These are phyloP conservation scores for Glaucopsyche alexis DNA, from an alignment of 2,888 invertebrate species.

Conservation along the genomic window DNA sequence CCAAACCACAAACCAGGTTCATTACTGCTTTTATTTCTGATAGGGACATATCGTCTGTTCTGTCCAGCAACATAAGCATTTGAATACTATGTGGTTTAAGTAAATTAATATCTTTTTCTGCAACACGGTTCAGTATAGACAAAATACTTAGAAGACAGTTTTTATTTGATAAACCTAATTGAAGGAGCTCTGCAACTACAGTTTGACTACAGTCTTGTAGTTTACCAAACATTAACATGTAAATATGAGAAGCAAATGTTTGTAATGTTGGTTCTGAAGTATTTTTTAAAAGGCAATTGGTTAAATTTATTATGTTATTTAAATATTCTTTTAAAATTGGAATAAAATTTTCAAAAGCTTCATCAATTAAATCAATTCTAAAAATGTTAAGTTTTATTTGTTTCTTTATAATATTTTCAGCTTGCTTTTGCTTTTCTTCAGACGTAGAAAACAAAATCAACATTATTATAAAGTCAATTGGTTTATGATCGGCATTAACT, in stretches of 20 bases:
- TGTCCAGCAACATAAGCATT: constrained; percentile 85
- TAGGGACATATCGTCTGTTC: constrained; percentile 85
- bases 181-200: constrained; percentile 65
- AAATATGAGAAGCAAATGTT: constrained; percentile 81
- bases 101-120: constrained; percentile 61
- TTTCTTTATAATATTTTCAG: constrained; percentile 82
- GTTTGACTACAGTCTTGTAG: constrained; percentile 63
- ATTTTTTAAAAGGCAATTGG: constrained; percentile 76
- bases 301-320: constrained; percentile 76
- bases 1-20: constrained; percentile 87
- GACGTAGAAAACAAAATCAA: constrained; percentile 82
- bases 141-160: constrained; percentile 62
- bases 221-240: constrained; percentile 72
- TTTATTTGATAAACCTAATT: constrained; percentile 62
- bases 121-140: constrained; percentile 63
- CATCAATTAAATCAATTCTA: constrained; percentile 77
- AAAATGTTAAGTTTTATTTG: constrained; percentile 82
- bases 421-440: constrained; percentile 79
- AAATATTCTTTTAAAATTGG: constrained; percentile 79
- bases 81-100: constrained; percentile 81
- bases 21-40: constrained; percentile 87
- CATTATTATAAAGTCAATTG: constrained; percentile 84
- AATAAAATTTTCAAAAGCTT: constrained; percentile 76
- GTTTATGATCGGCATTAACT: constrained; percentile 76
- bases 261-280: constrained; percentile 72